A percentile compares a stretch with the other conserved stretches of the same genome.
Evolutionary conservation across 2,113 vertebrate species (phyloP).

Genomic region (Sylvicapra grimmia): DNA sequence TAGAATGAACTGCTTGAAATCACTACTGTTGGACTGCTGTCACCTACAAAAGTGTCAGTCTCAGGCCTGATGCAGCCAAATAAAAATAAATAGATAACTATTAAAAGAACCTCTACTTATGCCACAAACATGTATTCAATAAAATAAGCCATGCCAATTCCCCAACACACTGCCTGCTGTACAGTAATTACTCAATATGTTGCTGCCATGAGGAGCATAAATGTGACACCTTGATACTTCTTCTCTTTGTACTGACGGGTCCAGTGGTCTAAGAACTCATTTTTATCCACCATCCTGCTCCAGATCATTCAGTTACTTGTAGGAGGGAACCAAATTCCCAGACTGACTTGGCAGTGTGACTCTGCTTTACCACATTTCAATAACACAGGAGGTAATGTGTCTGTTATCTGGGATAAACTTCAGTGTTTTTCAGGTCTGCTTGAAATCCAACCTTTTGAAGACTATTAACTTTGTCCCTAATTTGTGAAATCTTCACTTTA

Average conservation of each 20-base stretch:
- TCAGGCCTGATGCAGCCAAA: neutral
- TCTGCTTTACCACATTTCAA: neutral
- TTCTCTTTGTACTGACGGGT: neutral
- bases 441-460: slow-evolving; percentile 27
- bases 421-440: neutral
- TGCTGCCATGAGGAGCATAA: neutral
- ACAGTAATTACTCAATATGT: neutral
- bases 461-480: slow-evolving; percentile 25
- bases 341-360: neutral
- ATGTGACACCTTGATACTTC: neutral
- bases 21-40: neutral
- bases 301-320: neutral
- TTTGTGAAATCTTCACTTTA: slow-evolving; percentile 46
- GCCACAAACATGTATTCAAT: neutral
- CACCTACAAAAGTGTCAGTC: neutral
- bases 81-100: neutral
- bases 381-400: neutral
- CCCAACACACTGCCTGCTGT: neutral
- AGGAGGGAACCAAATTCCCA: neutral
- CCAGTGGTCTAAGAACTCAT: neutral
- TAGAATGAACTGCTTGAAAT: neutral
- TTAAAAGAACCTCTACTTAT: neutral
- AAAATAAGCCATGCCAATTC: neutral
- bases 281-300: neutral
- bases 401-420: neutral